These are phyloP conservation scores for Odontamblyopus lacepedii DNA, from an alignment of 2,797 vertebrate species.

Conservation along the genomic window DNA sequence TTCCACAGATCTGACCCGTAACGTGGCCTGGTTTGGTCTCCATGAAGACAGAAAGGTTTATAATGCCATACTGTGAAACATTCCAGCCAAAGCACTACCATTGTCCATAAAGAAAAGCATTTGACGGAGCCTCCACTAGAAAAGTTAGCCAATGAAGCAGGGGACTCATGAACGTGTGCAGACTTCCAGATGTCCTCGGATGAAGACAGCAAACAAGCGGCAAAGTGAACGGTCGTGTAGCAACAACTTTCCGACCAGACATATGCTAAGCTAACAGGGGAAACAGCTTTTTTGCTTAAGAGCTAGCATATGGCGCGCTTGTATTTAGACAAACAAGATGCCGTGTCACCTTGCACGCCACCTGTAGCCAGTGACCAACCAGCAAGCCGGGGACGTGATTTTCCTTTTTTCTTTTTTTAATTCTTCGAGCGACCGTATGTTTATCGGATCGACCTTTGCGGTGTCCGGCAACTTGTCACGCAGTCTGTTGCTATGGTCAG, in stretches of 20 bases:
- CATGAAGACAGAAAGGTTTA: no score
- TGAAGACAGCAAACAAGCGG: constrained; percentile 45
- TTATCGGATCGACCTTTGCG: constrained; percentile 68
- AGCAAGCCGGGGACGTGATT: constrained; percentile 12
- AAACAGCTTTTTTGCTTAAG: constrained; percentile 64
- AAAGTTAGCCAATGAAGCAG: not conserved
- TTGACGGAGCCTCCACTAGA: no score
- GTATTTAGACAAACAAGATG: constrained; percentile 65
- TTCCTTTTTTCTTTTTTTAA: constrained; percentile 48
- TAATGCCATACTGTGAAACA: no score
- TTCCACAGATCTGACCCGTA: no score
- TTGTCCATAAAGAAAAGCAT: no score
- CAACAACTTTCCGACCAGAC: constrained; percentile 58
- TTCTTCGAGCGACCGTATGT: constrained; percentile 73
- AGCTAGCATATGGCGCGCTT: constrained; percentile 62
- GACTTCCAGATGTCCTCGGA: constrained; percentile 46
- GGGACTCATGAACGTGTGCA: constrained; percentile 15
- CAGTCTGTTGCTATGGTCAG: constrained; percentile 54
- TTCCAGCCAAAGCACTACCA: no score
- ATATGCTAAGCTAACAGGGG: constrained; percentile 62
- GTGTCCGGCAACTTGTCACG: constrained; percentile 64
- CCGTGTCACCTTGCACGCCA: constrained; percentile 75
- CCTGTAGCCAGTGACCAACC: constrained; percentile 64
- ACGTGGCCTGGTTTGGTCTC: no score
- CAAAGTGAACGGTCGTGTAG: constrained; percentile 52